Evolutionary conservation across 1,140 invertebrate species (phyloP).

Genomic region (Polypedilum pembai): DNA sequence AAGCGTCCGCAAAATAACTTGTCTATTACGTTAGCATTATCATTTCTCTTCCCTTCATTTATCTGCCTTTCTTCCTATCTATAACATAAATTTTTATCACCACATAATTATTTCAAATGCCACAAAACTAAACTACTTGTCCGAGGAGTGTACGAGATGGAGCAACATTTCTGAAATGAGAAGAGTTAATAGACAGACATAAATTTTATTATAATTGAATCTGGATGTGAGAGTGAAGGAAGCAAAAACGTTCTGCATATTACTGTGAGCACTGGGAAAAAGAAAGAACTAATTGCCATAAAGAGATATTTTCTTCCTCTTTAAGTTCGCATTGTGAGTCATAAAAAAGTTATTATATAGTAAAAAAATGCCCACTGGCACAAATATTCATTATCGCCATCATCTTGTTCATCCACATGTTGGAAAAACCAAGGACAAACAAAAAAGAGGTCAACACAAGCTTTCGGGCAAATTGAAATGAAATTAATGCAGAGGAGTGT

Average conservation of each 20-base stretch:
- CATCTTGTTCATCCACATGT: neutral
- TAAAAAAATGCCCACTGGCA: conserved; percentile 3
- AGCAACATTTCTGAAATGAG: neutral
- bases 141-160: neutral
- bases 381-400: conserved; percentile 12
- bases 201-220: conserved; percentile 20
- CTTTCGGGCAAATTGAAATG: neutral
- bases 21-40: conserved; percentile 9
- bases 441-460: neutral
- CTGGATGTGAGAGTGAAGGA: neutral
- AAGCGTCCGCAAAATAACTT: conserved; percentile 1
- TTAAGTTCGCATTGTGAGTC: neutral
- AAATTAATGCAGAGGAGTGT: neutral
- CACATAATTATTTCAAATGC: conserved; percentile 18
- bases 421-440: neutral
- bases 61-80: neutral
- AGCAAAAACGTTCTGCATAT: neutral
- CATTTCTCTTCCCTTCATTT: neutral
- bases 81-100: conserved; percentile 16
- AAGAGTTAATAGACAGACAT: conserved; percentile 18
- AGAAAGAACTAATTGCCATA: conserved; percentile 1
- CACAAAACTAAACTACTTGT: conserved; percentile 11
- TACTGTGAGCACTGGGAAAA: neutral
- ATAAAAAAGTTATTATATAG: conserved; percentile 8
- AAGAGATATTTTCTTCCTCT: neutral